Percentiles rank a stretch among this genome's conserved stretches.
Conservation (phyloP, 2,113 vertebrate species). For the Trochalopteron elliotii region DNA sequence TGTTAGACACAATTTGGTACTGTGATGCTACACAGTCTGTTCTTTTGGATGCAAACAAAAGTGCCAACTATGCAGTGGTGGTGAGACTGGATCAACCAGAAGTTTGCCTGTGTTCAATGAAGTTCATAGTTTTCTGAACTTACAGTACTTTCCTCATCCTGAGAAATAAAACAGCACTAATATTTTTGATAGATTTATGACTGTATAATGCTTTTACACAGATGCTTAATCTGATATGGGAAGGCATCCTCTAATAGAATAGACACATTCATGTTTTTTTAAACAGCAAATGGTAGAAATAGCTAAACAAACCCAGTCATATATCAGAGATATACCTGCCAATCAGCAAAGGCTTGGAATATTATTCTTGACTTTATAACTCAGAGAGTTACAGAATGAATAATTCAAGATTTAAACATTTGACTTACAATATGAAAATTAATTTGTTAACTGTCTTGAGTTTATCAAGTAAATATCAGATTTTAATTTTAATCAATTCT, state of each 20-base stretch:
- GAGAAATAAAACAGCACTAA: neutral
- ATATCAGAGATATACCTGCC: neutral
- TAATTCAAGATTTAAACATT: neutral
- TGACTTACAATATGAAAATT: neutral
- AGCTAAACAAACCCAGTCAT: neutral
- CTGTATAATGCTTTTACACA: neutral
- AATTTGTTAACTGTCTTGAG: neutral
- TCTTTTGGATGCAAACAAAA: neutral
- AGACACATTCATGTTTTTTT: neutral
- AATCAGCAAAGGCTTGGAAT: neutral
- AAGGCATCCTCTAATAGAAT: neutral
- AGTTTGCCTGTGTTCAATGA: neutral
- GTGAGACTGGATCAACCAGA: neutral
- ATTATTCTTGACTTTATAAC: neutral
- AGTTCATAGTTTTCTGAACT: neutral
- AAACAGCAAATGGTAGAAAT: neutral
- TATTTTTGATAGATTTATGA: neutral
- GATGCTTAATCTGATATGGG: neutral
- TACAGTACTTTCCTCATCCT: neutral
- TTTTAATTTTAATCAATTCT: neutral
- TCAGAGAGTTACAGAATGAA: neutral
- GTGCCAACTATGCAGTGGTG: fast-evolving
- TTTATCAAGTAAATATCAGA: neutral
- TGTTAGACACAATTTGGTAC: neutral
- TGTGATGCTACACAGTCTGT: neutral